Conservation (phyloP, 2,113 vertebrate genomes). For the Gopherus flavomarginatus region DNA sequence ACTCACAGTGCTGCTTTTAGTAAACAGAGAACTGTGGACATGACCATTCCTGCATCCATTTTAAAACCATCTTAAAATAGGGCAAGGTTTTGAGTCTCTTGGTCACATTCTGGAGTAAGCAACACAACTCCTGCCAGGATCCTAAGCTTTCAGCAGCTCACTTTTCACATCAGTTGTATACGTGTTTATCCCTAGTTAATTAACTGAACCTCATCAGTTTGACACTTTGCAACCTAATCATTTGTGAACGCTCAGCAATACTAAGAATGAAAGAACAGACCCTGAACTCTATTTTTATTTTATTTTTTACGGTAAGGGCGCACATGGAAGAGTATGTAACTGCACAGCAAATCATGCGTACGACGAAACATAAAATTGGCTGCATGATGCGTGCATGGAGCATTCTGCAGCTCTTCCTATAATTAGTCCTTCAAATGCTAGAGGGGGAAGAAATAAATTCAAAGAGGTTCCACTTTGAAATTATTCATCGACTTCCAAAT, state of each 20-base stretch:
- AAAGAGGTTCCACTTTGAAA: slow-evolving; percentile 69
- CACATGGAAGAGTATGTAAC: slow-evolving; percentile 47
- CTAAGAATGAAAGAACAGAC: accelerated
- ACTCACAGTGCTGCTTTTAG: not conserved
- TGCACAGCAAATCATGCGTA: slow-evolving; percentile 56
- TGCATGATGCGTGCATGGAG: slow-evolving; percentile 40
- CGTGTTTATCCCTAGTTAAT: not conserved
- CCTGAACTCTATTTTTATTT: not conserved
- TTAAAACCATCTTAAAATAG: slow-evolving; percentile 32
- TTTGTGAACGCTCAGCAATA: not conserved
- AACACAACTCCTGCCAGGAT: slow-evolving; percentile 13
- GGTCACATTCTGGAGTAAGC: not conserved
- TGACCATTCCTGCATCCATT: not conserved
- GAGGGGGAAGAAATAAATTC: slow-evolving; percentile 69
- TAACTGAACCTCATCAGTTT: not conserved
- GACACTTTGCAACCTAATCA: not conserved
- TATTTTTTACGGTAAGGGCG: slow-evolving; percentile 14
- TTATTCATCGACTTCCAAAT: slow-evolving; percentile 70
- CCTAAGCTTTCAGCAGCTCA: not conserved
- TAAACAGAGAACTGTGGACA: not conserved
- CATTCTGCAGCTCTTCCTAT: slow-evolving; percentile 62
- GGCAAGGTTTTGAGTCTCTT: not conserved
- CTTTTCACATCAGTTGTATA: accelerated
- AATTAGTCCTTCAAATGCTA: slow-evolving; percentile 70
- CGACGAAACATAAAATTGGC: slow-evolving; percentile 55